These are phyloP conservation scores for Thamnophis elegans DNA, from an alignment of 2,797 vertebrate genomes.

Conservation along the genomic window DNA sequence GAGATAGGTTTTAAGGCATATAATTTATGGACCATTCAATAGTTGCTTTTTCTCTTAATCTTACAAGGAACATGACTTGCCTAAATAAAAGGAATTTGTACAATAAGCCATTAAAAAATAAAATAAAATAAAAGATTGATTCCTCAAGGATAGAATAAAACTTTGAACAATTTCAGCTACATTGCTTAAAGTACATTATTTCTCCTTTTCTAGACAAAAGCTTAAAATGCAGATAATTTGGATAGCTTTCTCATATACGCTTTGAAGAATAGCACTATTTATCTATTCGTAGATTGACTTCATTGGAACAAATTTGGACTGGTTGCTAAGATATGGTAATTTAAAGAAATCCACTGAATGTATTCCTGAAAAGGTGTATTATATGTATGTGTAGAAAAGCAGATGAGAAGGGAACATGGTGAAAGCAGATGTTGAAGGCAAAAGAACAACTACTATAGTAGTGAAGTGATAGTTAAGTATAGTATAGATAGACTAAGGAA, in stretches of 20 bases:
- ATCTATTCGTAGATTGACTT: background rate
- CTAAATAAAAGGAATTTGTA: conserved; percentile 24
- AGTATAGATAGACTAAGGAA: background rate
- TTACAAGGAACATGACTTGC: conserved; percentile 1
- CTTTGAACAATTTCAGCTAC: background rate
- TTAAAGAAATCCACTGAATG: background rate
- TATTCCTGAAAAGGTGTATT: background rate
- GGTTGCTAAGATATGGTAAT: background rate
- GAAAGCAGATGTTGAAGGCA: background rate
- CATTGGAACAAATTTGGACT: background rate
- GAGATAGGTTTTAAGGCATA: conserved; percentile 35
- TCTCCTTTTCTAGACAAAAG: background rate
- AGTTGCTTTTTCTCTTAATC: conserved; percentile 21
- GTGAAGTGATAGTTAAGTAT: background rate
- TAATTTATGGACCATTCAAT: conserved; percentile 9
- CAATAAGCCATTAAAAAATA: conserved; percentile 10
- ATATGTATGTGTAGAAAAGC: background rate
- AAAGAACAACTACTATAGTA: background rate
- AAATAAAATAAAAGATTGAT: background rate
- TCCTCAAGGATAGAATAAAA: background rate
- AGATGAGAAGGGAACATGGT: background rate
- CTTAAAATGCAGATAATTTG: background rate
- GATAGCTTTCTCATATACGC: background rate
- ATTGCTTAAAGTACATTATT: background rate
- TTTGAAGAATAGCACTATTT: background rate